Evolutionary conservation across 2,797 vertebrate species (phyloP).

Genomic region (Manis crassicaudata): DNA sequence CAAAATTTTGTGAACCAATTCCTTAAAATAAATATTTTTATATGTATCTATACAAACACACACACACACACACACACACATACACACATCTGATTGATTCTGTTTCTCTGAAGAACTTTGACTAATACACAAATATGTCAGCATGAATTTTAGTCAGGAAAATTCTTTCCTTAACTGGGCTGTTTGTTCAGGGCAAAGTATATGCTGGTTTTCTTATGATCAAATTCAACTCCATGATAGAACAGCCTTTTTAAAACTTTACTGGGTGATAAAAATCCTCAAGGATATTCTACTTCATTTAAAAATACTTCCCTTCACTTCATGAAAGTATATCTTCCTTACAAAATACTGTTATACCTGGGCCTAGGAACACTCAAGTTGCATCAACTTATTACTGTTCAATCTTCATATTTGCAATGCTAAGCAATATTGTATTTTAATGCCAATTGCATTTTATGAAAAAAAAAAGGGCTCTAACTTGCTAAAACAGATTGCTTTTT

Average conservation of each 20-base stretch:
- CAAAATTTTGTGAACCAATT: not conserved
- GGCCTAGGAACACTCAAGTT: constrained; percentile 7
- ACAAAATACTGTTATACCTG: constrained; percentile 7
- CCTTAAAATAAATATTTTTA: not conserved
- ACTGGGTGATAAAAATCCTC: constrained; percentile 42
- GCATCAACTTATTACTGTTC: not conserved
- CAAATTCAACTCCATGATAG: not conserved
- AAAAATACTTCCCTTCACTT: constrained; percentile 17
- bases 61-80: not conserved
- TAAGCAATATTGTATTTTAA: constrained; percentile 46
- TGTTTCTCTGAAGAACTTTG: not conserved
- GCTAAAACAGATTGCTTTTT: constrained; percentile 8
- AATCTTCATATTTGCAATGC: constrained; percentile 45
- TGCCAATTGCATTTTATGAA: not conserved
- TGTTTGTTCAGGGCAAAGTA: constrained; percentile 43
- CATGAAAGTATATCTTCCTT: constrained; percentile 27
- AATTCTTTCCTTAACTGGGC: not conserved
- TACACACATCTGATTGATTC: not conserved
- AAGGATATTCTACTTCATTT: constrained; percentile 21
- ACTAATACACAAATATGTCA: constrained; percentile 3
- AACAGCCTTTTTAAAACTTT: constrained; percentile 6
- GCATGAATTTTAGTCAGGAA: not conserved
- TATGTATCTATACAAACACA: not conserved
- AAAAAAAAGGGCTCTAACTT: constrained; percentile 2
- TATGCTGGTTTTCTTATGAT: not conserved